Evolutionary conservation across 2,888 invertebrate species (phyloP), one percentile per base, ranked within the genome.

Genomic region (Drosophila percnosoma): DNA sequence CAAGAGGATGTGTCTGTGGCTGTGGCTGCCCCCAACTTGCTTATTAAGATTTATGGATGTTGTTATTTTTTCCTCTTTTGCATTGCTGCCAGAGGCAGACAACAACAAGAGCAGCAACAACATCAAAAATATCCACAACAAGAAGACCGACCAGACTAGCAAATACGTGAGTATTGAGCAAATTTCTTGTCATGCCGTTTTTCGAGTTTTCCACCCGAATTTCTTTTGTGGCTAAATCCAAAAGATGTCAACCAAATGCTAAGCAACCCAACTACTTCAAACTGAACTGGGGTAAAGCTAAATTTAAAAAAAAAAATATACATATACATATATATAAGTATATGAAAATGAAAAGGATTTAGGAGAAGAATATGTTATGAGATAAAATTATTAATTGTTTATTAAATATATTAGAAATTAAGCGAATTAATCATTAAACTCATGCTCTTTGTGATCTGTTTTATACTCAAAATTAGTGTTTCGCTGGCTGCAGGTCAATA

Each of bases 31-130:
- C 58, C 59, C 68, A 85, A 85, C 73, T 85, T 79, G 86, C 88
- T 87, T 87, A 85, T 87, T 80, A 87, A 85, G 88, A 85, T 87
- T 85, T 85, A 85, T 85, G 80, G 70, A 57, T 64, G 66, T 79
- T 81, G 70, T 73, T 79, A 68, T 79, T 21, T 29, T 29, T n/a
- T 7, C n/a, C 6, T 15, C 4, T n/a, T 18, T 36, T 83, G 77
- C 83, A 64, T 63, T 60, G 64, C 72, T 78, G 80, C 79, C 73
- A 79, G 55, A 57, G 57, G 49, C 83, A 85, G 83, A 80, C 84
- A 80, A 63, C 51, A 61, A 48, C 54, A 58, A 58, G 60, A 63
- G 40, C 45, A 45, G 13, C 45, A 40, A n/a, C 38, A 62, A 36
- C 40, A 38, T 27, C 21, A 54, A 40, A 51, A 55, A 45, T n/a